phyloP scores from a whole-genome alignment of 2,797 vertebrate genomes.

The Paedocypris micromegethes region DNA sequence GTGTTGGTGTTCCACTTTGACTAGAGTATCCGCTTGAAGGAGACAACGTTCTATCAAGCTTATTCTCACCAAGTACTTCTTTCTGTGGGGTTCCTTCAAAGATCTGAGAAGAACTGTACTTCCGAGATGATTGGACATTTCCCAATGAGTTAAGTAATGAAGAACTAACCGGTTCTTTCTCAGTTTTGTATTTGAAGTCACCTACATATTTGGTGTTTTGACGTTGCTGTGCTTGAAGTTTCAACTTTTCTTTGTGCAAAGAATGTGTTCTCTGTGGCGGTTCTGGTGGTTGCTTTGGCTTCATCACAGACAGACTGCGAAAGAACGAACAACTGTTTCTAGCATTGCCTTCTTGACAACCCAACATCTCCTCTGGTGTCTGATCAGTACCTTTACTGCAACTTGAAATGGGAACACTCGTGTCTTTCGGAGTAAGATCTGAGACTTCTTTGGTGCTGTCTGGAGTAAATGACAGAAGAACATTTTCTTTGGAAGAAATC shows the following conservation, averaged over 20 bases:
- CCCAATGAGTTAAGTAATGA: conserved; percentile 47
- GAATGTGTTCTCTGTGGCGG: conserved; percentile 83
- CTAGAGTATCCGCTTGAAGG: conserved; percentile 97
- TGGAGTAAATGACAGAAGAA: conserved; percentile 39
- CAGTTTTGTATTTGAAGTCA: conserved; percentile 37
- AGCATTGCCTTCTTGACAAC: conserved; percentile 62
- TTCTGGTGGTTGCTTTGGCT: conserved; percentile 81
- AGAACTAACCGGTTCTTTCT: conserved; percentile 47
- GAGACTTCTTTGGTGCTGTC: conserved; percentile 18
- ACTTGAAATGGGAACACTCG: conserved; percentile 59
- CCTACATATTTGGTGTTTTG: conserved; percentile 38
- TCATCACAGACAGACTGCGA: conserved; percentile 83
- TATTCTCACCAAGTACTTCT: conserved; percentile 59
- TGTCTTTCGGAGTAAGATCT: conserved; percentile 51
- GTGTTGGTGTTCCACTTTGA: conserved; percentile 90
- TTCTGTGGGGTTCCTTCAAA: conserved; percentile 57
- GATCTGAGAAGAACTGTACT: conserved; percentile 37
- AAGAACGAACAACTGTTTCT: conserved; percentile 70
- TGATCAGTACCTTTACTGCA: conserved; percentile 50
- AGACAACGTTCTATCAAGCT: conserved; percentile 88
- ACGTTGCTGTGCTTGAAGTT: conserved; percentile 39
- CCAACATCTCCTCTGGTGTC: conserved; percentile 35
- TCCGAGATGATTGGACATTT: conserved; percentile 38
- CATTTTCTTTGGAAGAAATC: conserved; percentile 73
- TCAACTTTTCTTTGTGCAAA: conserved; percentile 69